These are phyloP conservation scores for Idaea straminata DNA, from an alignment of 2,888 invertebrate species.

Conservation along the genomic window DNA sequence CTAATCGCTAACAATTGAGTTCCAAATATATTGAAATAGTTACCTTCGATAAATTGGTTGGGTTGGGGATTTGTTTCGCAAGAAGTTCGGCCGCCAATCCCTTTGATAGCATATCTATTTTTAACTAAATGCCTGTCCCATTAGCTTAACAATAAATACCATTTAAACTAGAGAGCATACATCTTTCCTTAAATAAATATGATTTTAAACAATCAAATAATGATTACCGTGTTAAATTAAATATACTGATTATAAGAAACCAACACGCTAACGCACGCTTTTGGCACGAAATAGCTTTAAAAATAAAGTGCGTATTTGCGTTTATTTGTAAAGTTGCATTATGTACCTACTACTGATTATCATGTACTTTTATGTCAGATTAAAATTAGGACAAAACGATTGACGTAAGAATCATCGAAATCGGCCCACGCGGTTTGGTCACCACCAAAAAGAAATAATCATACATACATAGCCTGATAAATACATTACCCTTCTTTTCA, in stretches of 20 bases:
- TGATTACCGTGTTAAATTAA: conserved; percentile 2
- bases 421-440: no score
- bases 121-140: background rate
- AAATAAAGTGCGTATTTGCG: no score
- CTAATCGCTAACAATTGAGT: background rate
- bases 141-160: conserved; percentile 54
- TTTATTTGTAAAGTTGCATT: conserved; percentile 10
- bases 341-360: background rate
- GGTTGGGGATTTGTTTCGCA: background rate
- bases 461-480: no score
- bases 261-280: conserved; percentile 34
- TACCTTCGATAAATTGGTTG: no score
- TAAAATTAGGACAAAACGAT: no score
- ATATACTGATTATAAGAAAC: conserved; percentile 28
- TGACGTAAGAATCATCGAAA: no score
- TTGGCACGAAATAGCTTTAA: conserved; percentile 42
- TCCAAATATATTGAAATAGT: no score
- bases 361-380: no score
- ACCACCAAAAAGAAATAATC: no score
- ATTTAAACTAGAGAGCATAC: conserved; percentile 58
- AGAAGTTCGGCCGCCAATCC: background rate
- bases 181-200: background rate
- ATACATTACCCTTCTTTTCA: no score
- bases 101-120: background rate
- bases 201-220: conserved; percentile 2